Evolutionary conservation across 1,140 invertebrate genomes (phyloP), one percentile per base, ranked within the genome.

Genomic region (Halesus radiatus): DNA sequence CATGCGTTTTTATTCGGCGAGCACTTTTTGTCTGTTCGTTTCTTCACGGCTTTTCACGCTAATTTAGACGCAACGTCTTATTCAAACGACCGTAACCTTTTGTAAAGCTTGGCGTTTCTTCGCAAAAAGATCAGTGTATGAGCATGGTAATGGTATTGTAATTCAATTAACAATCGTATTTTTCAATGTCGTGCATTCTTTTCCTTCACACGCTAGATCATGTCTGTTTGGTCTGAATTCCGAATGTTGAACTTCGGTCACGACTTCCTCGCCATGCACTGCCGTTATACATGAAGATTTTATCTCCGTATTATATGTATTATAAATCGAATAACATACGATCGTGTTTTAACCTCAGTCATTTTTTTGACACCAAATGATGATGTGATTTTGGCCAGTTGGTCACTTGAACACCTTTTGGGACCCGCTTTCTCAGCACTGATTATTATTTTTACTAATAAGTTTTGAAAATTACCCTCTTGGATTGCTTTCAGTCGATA

Each of bases 241-340:
- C 68, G 45, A 22, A 54, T 72, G 68, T 16, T 54, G 18, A 72
- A 52, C 68, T 26, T 53, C 18, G 22, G 50, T 72, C 68, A 72
- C 45, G 68, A 72, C 26, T 53, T 45, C 68, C 26, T n/a, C 45
- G 26, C 18, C 68, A 72, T 72, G 68, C 37, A 72, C 50, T 52
- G 68, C 68, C 68, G 68, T 72, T 72, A 72, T 53, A 23, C 68
- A 13, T 70, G 16, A 37, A 68, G 62, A 66, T 66, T 26, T 66
- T 66, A 66, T 66, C 26, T 66, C 29, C 10, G 1, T 29, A 29
- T 29, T 29, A 29, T 29, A 72, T 22, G 26, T 72, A 72, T 72
- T 72, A 72, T 72, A 72, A 72, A 52, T 72, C 50, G 68, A 72
- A 72, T 72, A 53, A 15, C 20, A 53, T 72, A 54, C n/a, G 37